These are phyloP conservation scores for Drosophila saltans DNA, from an alignment of 1,140 invertebrate species.

Conservation along the genomic window DNA sequence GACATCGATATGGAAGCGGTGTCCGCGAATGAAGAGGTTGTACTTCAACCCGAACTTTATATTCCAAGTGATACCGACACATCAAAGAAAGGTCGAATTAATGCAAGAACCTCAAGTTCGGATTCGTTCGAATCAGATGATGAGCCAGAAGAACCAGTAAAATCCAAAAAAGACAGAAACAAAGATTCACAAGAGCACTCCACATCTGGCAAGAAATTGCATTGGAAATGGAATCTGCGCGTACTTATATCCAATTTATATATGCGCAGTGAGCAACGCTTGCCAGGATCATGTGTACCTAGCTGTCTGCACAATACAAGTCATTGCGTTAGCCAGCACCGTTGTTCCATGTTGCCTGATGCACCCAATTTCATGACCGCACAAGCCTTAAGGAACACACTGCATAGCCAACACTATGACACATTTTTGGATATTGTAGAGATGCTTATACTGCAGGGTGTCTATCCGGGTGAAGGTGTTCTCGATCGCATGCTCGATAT, in stretches of 20 bases:
- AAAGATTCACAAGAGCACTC: background rate
- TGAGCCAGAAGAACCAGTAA: background rate
- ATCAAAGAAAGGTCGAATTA: background rate
- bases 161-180: background rate
- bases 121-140: background rate
- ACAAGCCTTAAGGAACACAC: slow-evolving; percentile 47
- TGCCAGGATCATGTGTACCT: slow-evolving; percentile 50
- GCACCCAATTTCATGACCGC: slow-evolving; percentile 47
- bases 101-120: background rate
- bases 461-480: slow-evolving; percentile 54
- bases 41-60: background rate
- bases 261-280: slow-evolving; percentile 50
- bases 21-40: background rate
- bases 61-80: background rate
- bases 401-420: slow-evolving; percentile 58
- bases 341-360: slow-evolving; percentile 53
- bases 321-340: slow-evolving; percentile 51
- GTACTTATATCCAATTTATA: slow-evolving; percentile 63
- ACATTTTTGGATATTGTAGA: slow-evolving; percentile 62
- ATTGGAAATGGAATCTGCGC: slow-evolving; percentile 54
- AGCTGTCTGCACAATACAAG: slow-evolving; percentile 60
- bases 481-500: slow-evolving; percentile 58
- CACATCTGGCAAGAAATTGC: slow-evolving; percentile 17
- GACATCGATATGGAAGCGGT: background rate
- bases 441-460: slow-evolving; percentile 51